Evolutionary conservation across 2,113 vertebrate species (phyloP), one percentile per base, ranked within the genome.

Genomic region (Dascyllus trimaculatus): DNA sequence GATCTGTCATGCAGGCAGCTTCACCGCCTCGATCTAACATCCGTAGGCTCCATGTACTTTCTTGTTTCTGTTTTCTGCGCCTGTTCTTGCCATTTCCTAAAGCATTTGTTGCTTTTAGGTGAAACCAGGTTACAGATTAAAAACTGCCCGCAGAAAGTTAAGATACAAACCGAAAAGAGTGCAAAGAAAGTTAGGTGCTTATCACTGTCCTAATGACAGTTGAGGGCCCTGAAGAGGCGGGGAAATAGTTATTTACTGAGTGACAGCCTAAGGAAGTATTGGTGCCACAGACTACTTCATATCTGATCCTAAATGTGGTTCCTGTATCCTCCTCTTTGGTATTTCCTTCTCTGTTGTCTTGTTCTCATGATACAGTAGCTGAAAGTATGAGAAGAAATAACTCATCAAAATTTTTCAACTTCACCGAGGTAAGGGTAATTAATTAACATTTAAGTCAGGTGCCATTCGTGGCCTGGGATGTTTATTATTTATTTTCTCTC

Each of bases 301-400:
- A 89, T 90, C 87, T 82, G 74, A 88, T 87, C 78, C 71, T 59
- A 79, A 69, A 79, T 85, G 80, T 56, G 66, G 68, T 85, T 79
- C 82, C 82, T 88, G 81, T 65, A 49, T 84, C 82, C 64, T 77
- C 68, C 71, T 57, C 63, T 2, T 45, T 81, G 84, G 85, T 13
- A 84, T 86, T 88, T 89, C 87, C 75, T 80, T 69, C 46, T 53
- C 57, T 48, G 65, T 76, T 81, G 66, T 74, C 61, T 77, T 29
- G 78, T 69, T 78, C 46, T 52, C 58, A 68, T 53, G 65, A 63
- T 65, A 40, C 29, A 80, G 74, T 35, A 25, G 64, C 85, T 71
- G 54, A 67, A 63, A 88, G 11, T 24, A 90, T 92, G 88, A 85
- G 66, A 66, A 84, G 85, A 89, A 91, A 76, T 77, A 88, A 82